Evolutionary conservation across 2,797 vertebrate genomes (phyloP), one percentile per base, ranked within the genome.

Genomic region (Xerus rutilus): DNA sequence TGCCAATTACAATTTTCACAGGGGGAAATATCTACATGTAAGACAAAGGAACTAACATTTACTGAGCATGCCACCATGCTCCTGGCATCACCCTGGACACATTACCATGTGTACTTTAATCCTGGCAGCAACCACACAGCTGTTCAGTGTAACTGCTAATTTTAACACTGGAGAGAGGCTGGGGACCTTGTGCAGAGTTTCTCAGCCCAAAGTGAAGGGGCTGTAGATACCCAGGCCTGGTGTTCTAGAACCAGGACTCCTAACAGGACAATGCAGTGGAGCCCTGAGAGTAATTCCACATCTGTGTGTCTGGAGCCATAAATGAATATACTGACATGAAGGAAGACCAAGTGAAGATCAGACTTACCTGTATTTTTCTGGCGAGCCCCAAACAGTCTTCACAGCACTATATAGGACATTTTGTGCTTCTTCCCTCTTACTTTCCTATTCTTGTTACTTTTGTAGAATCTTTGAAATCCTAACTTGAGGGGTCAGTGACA

Each of bases 131-230:
- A 70, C 62, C 35, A 8, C 35, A 32, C 4, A 39, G 28, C 9
- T 65, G 43, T 25, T 54, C 69, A 45, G 39, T 49, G 3, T 25
- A 59, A 79, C 43, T 10, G 39, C 17, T 28, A 59, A 59, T 70
- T 87, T 88, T 94, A 89, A 91, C 79, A 54, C 43, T 78, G 72
- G 84, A 83, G 28, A 93, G 39, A 39, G 35, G 39, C 23, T 70
- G 65, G 11, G n/a, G 52, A 86, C 45, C 4, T 7, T 70, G 69
- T 4, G 28, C 28, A 59, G 18, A 65, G 69, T 8, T 57, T 39
- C 13, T 64, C 79, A 43, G 52, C 35, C 43, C 49, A 92, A 57
- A 92, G 30, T 69, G 25, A n/a, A 23, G 23, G 59, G 49, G 45
- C 52, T 73, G 17, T 23, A 13, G 25, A 28, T 35, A 65, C 3